phyloP scores from a whole-genome alignment of 1,140 invertebrate genomes.

The Papilio helenus region DNA sequence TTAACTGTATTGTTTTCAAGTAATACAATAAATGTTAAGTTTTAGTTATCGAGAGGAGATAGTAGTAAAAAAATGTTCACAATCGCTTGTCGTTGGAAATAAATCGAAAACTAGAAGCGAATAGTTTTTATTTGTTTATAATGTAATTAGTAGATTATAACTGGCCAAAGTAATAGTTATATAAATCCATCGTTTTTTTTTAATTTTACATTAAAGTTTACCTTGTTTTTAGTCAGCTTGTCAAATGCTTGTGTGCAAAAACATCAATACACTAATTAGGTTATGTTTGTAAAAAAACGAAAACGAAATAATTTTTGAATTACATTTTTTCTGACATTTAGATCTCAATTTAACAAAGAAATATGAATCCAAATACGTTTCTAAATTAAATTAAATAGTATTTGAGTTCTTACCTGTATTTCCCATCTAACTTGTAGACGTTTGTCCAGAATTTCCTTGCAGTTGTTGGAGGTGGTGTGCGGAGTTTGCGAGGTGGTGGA shows the following conservation, averaged over 20 bases:
- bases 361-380: neutral
- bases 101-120: too few relatives aligned
- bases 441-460: constrained; percentile 90
- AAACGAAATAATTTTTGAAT: neutral
- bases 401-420: constrained; percentile 74
- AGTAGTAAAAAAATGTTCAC: neutral
- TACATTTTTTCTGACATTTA: neutral
- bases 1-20: too few relatives aligned
- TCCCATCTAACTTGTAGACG: constrained; percentile 92
- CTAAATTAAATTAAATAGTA: constrained; percentile 1
- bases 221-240: constrained; percentile 18
- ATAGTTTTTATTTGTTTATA: too few relatives aligned
- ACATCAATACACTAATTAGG: constrained; percentile 45
- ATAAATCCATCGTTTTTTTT: too few relatives aligned
- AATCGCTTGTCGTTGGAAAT: too few relatives aligned
- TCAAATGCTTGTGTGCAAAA: constrained; percentile 41
- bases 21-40: neutral
- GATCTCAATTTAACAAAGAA: neutral
- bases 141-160: too few relatives aligned
- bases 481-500: constrained; percentile 86
- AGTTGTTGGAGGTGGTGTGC: constrained; percentile 86
- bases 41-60: neutral
- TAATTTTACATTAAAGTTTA: constrained; percentile 3
- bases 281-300: neutral
- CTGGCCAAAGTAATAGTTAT: too few relatives aligned